Evolutionary conservation across 2,113 vertebrate genomes (phyloP), one percentile per base, ranked within the genome.

Genomic region (Echinops telfairi): DNA sequence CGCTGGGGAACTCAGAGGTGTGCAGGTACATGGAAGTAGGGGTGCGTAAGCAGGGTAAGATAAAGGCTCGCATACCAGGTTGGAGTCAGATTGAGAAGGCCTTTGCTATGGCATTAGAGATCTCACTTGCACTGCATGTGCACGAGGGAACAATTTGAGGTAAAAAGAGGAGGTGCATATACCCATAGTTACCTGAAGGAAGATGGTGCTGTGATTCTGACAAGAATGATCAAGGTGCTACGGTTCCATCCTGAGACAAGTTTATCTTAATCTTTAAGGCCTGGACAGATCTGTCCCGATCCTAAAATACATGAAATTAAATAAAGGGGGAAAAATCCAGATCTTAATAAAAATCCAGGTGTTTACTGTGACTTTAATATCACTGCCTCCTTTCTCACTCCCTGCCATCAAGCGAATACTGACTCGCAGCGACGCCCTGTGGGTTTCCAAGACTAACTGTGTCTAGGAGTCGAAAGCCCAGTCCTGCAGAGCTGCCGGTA

Each of bases 331-430:
- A 16, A 92, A 58, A 40, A 40, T 20, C 3, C 64, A 86, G 78
- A 89, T 36, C 8, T 62, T 38, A 75, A 27, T 29, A 20, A 3
- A 85, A 87, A 83, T 83, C 9, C 36, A 83, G 14, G 33, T 90
- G 93, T 92, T 89, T 40, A 92, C 70, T 11, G 57, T 71, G 10
- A 23, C 57, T 81, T 83, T n/a, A 80, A 53, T 81, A 94, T 68
- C 58, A 66, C 33, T 62, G 11, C 1, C 0, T 27, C 77, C 53
- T 83, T 86, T 58, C 43, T 89, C 66, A 5, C n/a, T 40, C 40
- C 40, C 40, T 40, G 40, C 40, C 40, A 40, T 40, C 40, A 3
- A 40, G 40, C 40, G 3, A 40, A 40, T 40, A 40, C 40, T 40
- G 40, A 40, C 40, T 40, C 7, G 40, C 7, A 40, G 40, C 40